Evolutionary conservation across 2,888 invertebrate species (phyloP).

Genomic region (Melinaea marsaeus): DNA sequence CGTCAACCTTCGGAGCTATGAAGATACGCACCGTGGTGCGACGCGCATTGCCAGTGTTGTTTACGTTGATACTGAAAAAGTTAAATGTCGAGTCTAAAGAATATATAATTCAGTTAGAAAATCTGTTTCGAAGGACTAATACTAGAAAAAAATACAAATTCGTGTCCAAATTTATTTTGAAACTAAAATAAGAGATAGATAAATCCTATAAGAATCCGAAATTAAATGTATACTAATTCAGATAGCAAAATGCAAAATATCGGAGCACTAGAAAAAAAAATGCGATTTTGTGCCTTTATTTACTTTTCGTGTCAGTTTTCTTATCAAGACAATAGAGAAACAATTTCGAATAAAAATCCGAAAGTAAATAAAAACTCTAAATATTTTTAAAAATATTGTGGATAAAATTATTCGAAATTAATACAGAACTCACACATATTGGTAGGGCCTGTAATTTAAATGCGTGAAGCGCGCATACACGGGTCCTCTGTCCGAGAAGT

Average conservation of each 20-base stretch:
- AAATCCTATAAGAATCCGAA: too few species aligned
- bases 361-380: too few species aligned
- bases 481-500: conserved; percentile 84
- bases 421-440: conserved; percentile 74
- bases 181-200: not conserved
- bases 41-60: conserved; percentile 67
- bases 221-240: too few species aligned
- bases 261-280: too few species aligned
- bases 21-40: conserved; percentile 84
- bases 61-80: conserved; percentile 62
- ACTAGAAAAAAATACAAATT: not conserved
- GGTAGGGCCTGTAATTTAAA: conserved; percentile 85
- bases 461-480: conserved; percentile 86
- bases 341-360: too few species aligned
- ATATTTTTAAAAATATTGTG: not conserved
- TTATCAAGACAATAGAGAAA: too few species aligned
- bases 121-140: too few species aligned
- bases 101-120: too few species aligned
- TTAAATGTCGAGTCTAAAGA: conserved; percentile 2
- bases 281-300: too few species aligned
- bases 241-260: too few species aligned
- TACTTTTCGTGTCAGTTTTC: too few species aligned
- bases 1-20: conserved; percentile 83
- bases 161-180: not conserved
- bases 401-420: not conserved